Evolutionary conservation across 2,797 vertebrate species (phyloP), one percentile per base, ranked within the genome.

Genomic region (Gobio occitaniae): DNA sequence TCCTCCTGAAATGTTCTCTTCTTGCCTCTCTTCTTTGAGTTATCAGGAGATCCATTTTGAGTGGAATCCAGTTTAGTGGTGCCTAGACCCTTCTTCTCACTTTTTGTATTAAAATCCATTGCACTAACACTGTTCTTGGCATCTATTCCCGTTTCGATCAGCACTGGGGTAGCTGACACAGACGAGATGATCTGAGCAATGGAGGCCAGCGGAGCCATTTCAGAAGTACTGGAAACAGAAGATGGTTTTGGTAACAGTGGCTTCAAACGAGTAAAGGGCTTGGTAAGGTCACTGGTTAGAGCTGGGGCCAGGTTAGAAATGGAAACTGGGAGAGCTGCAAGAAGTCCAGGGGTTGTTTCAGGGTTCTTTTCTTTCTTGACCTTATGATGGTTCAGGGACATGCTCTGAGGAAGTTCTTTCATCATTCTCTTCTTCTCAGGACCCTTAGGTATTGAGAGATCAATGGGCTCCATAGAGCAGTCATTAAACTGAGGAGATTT

Each of bases 161-260:
- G 93, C 87, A 97, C 95, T 0, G 96, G 95, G 61, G 97, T 96
- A 1, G 96, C 96, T 2, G 98, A 98, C 79, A 99, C 97, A 0
- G 98, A 99, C 13, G 97, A 97, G 94, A 99, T 99, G 89, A 99
- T 99, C 94, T 99, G 97, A 82, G 97, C 98, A 29, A 99, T 99
- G 90, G 98, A 99, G 81, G 98, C 98, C 91, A 99, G 91, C 0
- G 98, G 98, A 0, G 97, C 97, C 77, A 98, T 95, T 88, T 99
- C 97, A 7, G 84, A 41, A 38, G 82, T 29, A 61, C 68, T 88
- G 19, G 87, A n/a, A 47, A 75, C 48, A 13, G 91, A 79, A 1
- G 92, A 86, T 72, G 96, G 96, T 94, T 97, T 97, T 92, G 96
- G 96, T 94, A 97, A 94, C 88, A 97, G 95, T 0, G 95, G 96